These are phyloP conservation scores for Scaptomyza cyrtandrae DNA, from an alignment of 2,888 invertebrate genomes.

Conservation along the genomic window DNA sequence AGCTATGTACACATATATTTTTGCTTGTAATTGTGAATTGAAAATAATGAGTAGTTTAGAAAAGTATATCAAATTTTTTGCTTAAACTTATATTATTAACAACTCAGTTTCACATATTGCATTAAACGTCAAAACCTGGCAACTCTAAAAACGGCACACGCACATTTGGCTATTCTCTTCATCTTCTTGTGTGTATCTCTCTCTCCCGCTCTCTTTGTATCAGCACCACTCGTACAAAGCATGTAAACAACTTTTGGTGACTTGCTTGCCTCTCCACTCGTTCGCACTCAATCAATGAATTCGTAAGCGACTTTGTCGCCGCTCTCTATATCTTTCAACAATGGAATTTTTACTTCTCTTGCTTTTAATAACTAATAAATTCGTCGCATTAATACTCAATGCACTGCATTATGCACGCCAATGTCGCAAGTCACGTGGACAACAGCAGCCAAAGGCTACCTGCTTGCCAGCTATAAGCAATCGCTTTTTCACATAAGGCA, in stretches of 20 bases:
- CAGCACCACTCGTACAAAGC: background rate
- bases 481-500: conserved; percentile 57
- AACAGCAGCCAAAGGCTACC: background rate
- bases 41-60: too few species aligned
- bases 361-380: conserved; percentile 58
- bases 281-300: conserved; percentile 21
- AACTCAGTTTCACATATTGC: too few species aligned
- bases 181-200: background rate
- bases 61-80: too few species aligned
- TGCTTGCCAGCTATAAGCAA: conserved; percentile 63
- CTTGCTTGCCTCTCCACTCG: background rate
- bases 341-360: conserved; percentile 76
- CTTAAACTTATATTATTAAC: too few species aligned
- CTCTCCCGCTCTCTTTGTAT: too few species aligned
- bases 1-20: too few species aligned
- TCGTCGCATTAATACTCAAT: conserved; percentile 35
- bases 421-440: background rate
- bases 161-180: background rate
- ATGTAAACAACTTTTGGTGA: background rate
- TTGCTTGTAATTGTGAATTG: too few species aligned
- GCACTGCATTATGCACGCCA: conserved; percentile 8
- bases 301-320: background rate
- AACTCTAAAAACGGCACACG: background rate
- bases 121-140: background rate
- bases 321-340: background rate